Conservation (phyloP, 2,797 vertebrate genomes). For the Chiroxiphia lanceolata region DNA sequence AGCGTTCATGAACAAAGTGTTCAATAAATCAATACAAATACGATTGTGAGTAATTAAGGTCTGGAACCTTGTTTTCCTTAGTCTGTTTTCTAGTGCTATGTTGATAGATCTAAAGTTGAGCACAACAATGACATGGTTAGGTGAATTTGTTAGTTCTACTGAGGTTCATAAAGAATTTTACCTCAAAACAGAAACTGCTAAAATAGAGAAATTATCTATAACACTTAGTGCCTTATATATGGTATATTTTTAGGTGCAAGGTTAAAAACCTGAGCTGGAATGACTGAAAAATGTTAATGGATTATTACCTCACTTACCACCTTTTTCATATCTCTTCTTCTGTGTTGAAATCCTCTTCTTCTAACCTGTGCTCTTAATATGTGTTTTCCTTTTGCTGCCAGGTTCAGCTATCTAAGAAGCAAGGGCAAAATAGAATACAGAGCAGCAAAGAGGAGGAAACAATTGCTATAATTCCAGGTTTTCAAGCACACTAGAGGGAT, state of each 20-base stretch:
- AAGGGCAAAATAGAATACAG: not conserved
- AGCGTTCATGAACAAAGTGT: not conserved
- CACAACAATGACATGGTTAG: not conserved
- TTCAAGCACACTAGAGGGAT: not conserved
- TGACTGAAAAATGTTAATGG: not conserved
- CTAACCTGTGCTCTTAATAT: not conserved
- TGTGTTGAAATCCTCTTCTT: not conserved
- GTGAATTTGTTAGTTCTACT: not conserved
- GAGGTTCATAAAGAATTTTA: not conserved
- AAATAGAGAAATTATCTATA: not conserved
- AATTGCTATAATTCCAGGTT: not conserved
- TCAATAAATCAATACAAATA: constrained; percentile 32
- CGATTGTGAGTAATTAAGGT: constrained; percentile 17
- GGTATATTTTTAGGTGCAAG: not conserved
- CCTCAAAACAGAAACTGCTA: not conserved
- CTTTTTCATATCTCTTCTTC: not conserved
- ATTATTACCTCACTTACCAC: not conserved
- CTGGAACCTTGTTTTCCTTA: not conserved
- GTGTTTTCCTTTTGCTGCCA: not conserved
- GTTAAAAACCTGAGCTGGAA: not conserved
- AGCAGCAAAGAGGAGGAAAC: not conserved
- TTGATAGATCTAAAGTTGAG: not conserved
- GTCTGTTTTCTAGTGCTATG: not conserved
- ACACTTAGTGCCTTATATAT: not conserved
- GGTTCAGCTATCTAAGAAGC: not conserved